A percentile compares a stretch with the other conserved stretches of the same genome.
Conservation (phyloP, 2,113 vertebrate genomes). For the Emydura subglobosa region DNA sequence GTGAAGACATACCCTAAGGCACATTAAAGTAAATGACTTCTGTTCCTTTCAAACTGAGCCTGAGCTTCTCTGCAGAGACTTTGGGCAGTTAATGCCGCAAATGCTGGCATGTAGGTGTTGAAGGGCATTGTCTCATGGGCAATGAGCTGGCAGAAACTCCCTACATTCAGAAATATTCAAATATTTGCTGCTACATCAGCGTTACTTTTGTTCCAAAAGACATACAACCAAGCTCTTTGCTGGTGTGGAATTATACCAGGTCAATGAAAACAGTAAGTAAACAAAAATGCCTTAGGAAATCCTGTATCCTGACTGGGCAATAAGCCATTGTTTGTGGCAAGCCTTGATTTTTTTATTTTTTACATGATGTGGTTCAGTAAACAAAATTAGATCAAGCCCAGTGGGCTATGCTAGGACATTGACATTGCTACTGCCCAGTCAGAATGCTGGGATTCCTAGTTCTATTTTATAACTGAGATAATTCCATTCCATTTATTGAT, state of each 20-base stretch:
- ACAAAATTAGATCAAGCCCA: slow-evolving; percentile 11
- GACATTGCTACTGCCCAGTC: not conserved
- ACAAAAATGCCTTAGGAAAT: not conserved
- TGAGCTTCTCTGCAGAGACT: not conserved
- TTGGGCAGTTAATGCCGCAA: not conserved
- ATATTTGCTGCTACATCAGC: not conserved
- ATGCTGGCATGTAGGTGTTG: not conserved
- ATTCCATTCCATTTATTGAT: slow-evolving; percentile 17
- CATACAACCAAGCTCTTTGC: not conserved
- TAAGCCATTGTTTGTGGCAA: not conserved
- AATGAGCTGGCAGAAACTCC: not conserved
- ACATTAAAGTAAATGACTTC: not conserved
- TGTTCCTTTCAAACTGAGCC: not conserved
- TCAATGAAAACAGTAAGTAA: slow-evolving; percentile 38
- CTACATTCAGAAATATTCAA: not conserved
- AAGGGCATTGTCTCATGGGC: not conserved
- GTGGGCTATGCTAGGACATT: not conserved
- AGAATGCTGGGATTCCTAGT: slow-evolving; percentile 46
- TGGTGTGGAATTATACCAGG: not conserved
- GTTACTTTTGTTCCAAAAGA: not conserved
- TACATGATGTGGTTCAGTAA: not conserved
- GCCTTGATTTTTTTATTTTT: slow-evolving; percentile 27
- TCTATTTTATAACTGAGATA: not conserved
- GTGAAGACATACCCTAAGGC: not conserved
- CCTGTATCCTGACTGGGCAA: not conserved